Evolutionary conservation across 2,888 invertebrate species (phyloP).

Genomic region (Drosophila setosimentum): DNA sequence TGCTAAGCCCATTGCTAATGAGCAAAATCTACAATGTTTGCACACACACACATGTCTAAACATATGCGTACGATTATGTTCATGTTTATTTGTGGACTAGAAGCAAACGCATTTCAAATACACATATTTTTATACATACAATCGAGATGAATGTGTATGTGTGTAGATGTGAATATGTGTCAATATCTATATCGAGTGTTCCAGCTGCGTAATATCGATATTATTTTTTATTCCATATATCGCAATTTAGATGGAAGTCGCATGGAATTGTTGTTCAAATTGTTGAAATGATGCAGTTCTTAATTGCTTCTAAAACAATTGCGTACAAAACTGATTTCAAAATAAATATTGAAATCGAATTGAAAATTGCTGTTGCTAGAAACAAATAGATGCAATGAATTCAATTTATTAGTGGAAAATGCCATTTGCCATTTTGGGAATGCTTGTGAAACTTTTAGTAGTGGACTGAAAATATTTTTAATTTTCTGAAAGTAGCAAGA

Average conservation of each 20-base stretch:
- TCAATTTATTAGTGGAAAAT: not conserved
- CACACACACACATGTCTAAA: not conserved
- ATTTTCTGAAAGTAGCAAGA: too few species aligned
- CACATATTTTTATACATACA: not conserved
- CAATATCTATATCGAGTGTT: not conserved
- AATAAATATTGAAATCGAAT: not conserved
- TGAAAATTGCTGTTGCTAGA: not conserved
- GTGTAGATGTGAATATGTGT: not conserved
- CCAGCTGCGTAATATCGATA: not conserved
- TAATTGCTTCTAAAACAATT: too few species aligned
- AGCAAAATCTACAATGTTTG: constrained; percentile 2
- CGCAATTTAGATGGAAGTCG: not conserved
- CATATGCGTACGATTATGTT: not conserved
- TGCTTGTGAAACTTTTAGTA: not conserved
- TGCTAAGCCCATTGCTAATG: not conserved
- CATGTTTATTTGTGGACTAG: not conserved
- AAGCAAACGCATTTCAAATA: not conserved
- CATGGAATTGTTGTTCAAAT: not conserved
- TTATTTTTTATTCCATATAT: not conserved
- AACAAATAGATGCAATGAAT: not conserved
- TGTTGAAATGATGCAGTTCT: too few species aligned
- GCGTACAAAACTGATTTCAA: too few species aligned
- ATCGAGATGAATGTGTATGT: not conserved
- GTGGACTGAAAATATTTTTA: too few species aligned
- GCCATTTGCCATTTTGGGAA: too few species aligned